Percentiles rank a stretch among this genome's conserved stretches.
phyloP scores from a whole-genome alignment of 2,797 vertebrate species.

The Menidia menidia region DNA sequence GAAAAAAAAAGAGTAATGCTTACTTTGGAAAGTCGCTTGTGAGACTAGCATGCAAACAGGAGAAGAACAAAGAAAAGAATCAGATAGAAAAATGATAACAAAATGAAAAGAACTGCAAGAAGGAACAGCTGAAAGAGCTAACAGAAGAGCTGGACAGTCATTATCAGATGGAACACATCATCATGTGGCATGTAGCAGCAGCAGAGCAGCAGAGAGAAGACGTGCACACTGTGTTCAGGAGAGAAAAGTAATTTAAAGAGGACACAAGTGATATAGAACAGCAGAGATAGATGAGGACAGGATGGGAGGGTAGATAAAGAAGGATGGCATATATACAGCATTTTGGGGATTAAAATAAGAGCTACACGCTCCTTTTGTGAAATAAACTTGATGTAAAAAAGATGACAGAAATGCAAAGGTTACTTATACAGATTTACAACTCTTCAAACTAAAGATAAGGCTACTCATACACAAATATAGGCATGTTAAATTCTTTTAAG shows the following conservation, averaged over 20 bases:
- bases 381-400: slow-evolving; percentile 15
- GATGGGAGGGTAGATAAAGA: slow-evolving; percentile 34
- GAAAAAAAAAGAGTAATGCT: slow-evolving; percentile 89
- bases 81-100: slow-evolving; percentile 85
- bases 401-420: neutral
- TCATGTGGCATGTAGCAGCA: slow-evolving; percentile 70
- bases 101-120: slow-evolving; percentile 68
- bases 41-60: slow-evolving; percentile 94
- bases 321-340: slow-evolving; percentile 26
- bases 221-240: slow-evolving; percentile 55
- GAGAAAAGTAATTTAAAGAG: slow-evolving; percentile 26
- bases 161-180: slow-evolving; percentile 75
- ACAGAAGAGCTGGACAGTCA: slow-evolving; percentile 74
- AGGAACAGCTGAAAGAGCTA: slow-evolving; percentile 73
- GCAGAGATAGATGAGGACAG: slow-evolving; percentile 39
- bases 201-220: slow-evolving; percentile 58
- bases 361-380: slow-evolving; percentile 3
- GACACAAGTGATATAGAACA: slow-evolving; percentile 42
- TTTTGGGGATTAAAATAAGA: slow-evolving; percentile 25
- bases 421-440: neutral
- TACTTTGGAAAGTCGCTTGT: slow-evolving; percentile 99
- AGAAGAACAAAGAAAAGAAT: slow-evolving; percentile 91
- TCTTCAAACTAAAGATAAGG: neutral
- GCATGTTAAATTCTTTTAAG: too few relatives aligned
- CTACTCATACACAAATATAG: neutral